Conservation (phyloP, 2,888 invertebrate species). For the Tetranychus piercei region DNA sequence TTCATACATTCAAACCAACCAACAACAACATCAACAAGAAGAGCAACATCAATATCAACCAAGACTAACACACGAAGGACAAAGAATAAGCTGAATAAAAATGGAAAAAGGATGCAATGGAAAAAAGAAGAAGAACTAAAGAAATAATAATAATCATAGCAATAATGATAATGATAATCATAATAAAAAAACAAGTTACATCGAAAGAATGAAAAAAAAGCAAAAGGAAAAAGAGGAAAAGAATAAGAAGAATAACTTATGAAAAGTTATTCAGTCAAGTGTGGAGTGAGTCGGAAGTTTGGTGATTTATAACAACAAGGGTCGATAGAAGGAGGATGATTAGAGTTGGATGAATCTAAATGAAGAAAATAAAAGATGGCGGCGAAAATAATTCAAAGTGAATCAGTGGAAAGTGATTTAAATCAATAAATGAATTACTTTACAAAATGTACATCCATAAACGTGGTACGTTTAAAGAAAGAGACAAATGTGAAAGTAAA, state of each 20-base stretch:
- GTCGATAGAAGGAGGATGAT: not conserved
- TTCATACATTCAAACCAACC: no score
- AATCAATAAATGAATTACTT: not conserved
- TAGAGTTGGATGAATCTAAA: not conserved
- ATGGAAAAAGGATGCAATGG: no score
- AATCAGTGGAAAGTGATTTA: constrained; percentile 1
- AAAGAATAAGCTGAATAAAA: no score
- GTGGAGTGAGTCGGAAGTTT: not conserved
- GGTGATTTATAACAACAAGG: not conserved
- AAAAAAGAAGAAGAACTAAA: no score
- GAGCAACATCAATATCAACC: no score
- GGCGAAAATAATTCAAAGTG: not conserved
- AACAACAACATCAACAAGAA: no score
- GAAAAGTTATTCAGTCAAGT: not conserved
- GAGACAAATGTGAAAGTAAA: not conserved
- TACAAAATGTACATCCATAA: not conserved
- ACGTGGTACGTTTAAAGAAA: not conserved
- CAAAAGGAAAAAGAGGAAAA: not conserved
- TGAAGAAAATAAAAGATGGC: not conserved
- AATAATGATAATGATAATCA: not conserved
- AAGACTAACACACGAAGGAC: no score
- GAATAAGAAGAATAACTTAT: not conserved
- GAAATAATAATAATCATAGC: not conserved
- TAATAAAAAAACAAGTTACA: not conserved
- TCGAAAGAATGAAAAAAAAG: not conserved